phyloP scores from a whole-genome alignment of 2,797 vertebrate species.

The Pachyuromys duprasi region DNA sequence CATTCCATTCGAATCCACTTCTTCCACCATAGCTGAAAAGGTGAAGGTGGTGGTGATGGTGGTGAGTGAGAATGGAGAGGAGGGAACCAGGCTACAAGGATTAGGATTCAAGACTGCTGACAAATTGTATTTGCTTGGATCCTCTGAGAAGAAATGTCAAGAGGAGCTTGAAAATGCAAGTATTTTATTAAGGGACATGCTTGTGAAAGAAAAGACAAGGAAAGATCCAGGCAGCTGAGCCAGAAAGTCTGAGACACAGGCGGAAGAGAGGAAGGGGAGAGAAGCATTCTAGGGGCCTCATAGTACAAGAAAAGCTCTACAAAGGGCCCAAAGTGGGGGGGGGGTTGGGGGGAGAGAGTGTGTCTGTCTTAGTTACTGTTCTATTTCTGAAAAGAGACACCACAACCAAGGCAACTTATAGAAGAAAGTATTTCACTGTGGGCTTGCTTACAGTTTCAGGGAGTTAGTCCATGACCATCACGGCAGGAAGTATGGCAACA shows the following conservation, averaged over 20 bases:
- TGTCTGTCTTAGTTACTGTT: background rate
- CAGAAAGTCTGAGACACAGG: background rate
- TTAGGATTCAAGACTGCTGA: background rate
- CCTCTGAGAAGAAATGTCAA: background rate
- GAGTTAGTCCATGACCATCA: background rate
- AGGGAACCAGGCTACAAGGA: no score
- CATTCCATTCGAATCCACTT: background rate
- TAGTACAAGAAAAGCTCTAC: background rate
- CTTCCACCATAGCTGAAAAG: background rate
- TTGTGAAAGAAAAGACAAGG: background rate
- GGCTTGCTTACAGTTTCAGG: background rate
- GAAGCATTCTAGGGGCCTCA: background rate
- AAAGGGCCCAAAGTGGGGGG: background rate
- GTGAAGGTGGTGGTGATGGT: background rate
- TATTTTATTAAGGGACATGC: constrained; percentile 1
- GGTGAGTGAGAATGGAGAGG: background rate
- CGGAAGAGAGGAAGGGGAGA: background rate
- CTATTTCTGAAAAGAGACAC: background rate
- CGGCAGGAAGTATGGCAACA: background rate
- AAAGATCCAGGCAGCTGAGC: background rate
- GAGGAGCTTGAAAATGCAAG: background rate
- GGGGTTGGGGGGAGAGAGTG: no score
- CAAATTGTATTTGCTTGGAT: background rate
- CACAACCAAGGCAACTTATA: background rate
- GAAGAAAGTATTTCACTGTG: background rate